phyloP scores from a whole-genome alignment of 2,113 vertebrate genomes.

The Columba janthina region DNA sequence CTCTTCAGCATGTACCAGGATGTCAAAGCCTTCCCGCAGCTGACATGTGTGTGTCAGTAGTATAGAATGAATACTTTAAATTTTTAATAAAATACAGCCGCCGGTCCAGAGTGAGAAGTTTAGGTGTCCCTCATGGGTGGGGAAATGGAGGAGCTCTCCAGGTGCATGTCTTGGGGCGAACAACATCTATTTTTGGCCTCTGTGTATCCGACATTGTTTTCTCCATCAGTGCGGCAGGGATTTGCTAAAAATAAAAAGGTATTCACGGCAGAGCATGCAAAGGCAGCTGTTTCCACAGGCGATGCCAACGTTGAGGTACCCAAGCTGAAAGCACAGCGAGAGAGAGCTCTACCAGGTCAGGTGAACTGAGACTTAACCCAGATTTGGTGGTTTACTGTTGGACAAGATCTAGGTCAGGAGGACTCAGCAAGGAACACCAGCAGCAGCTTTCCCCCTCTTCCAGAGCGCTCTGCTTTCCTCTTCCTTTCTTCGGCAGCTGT shows the following conservation, averaged over 20 bases:
- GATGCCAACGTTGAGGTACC: neutral
- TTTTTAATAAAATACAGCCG: neutral
- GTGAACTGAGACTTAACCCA: neutral
- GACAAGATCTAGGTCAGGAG: neutral
- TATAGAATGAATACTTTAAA: fast-evolving
- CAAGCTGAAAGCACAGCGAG: neutral
- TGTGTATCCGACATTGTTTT: neutral
- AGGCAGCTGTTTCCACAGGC: neutral
- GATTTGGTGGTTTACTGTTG: neutral
- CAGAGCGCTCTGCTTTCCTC: neutral
- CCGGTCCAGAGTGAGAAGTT: neutral
- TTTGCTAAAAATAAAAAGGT: slow-evolving; percentile 8
- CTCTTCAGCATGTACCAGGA: fast-evolving
- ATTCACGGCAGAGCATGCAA: neutral
- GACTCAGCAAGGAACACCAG: neutral
- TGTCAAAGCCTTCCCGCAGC: neutral
- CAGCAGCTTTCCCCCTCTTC: neutral
- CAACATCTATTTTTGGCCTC: neutral
- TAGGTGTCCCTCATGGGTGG: neutral
- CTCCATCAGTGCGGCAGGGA: neutral
- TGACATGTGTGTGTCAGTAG: fast-evolving
- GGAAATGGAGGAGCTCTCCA: neutral
- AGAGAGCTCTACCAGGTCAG: neutral
- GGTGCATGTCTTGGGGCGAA: fast-evolving
- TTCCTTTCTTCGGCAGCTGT: neutral